These are phyloP conservation scores for Maniola hyperantus DNA, from an alignment of 2,888 invertebrate genomes.

Conservation along the genomic window DNA sequence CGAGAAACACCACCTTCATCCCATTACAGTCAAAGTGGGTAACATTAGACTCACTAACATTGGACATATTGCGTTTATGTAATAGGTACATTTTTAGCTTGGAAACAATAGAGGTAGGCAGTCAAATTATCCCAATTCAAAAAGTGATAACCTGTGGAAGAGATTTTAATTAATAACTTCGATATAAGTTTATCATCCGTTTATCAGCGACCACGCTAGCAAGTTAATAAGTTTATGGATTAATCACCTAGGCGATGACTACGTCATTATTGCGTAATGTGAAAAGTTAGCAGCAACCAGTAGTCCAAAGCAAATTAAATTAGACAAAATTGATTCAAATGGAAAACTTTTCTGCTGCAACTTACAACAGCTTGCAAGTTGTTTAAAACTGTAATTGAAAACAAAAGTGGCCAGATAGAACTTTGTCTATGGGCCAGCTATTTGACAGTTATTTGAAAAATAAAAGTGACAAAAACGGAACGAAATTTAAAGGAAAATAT, in stretches of 20 bases:
- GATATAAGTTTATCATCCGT: too few relatives aligned
- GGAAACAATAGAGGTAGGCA: too few relatives aligned
- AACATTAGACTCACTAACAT: too few relatives aligned
- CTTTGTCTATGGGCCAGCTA: slow-evolving; percentile 55
- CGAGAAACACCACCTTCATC: too few relatives aligned
- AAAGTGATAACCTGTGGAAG: too few relatives aligned
- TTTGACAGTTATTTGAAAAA: slow-evolving; percentile 72
- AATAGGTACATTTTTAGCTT: neutral
- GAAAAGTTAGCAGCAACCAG: neutral
- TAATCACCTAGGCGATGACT: slow-evolving; percentile 34
- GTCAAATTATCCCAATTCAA: neutral
- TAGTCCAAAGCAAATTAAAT: too few relatives aligned
- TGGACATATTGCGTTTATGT: too few relatives aligned
- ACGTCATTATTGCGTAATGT: slow-evolving; percentile 9
- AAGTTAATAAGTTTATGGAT: slow-evolving; percentile 6
- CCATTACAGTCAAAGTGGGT: too few relatives aligned
- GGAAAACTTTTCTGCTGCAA: too few relatives aligned
- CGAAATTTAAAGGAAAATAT: slow-evolving; percentile 58
- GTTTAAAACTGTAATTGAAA: slow-evolving; percentile 19
- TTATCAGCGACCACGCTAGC: too few relatives aligned
- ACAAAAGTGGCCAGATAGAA: slow-evolving; percentile 51
- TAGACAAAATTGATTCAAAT: too few relatives aligned
- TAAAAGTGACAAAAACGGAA: slow-evolving; percentile 75
- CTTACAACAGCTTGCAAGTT: neutral
- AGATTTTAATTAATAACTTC: too few relatives aligned